Base-by-base conservation (phyloP, 2,797 vertebrate genomes). In the Fistularia commersonii region DNA sequence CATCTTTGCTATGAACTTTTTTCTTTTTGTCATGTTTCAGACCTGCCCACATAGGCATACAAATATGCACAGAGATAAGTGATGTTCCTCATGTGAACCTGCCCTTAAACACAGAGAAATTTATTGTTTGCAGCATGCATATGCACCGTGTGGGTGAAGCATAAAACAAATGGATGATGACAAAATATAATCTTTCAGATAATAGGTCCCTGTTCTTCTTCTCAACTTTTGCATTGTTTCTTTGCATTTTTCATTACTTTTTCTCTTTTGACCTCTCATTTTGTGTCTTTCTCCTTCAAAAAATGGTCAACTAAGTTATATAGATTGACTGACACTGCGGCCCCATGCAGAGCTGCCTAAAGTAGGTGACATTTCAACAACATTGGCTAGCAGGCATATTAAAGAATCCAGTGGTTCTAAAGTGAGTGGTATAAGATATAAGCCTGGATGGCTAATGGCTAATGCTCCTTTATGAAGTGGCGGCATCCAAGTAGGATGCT, bases 351-450 rank as follows among this genome's bases (percentile, higher is more conserved):
- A 45, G 53, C 32, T 40, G 56, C 53, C 14, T 66, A 57, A 61
- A 64, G 92, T 91, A 91, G 92, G 93, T 93, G 93, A 94, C 91
- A 93, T 93, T 96, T 94, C 95, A 98, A 96, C 95, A 97, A 94
- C 91, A 90, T 88, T 88, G 88, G 90, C 92, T 93, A 73, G 78
- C 50, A 37, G 68, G 39, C 68, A 71, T 51, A 64, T 78, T 72
- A 92, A 91, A 91, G 90, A 92, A 92, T 89, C 90, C 87, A 82
- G 89, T 87, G 81, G 89, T 86, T 86, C 89, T 93, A 93, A 94
- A 93, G 93, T 90, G 84, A 81, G 86, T 71, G 78, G 91, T 92
- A 94, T 93, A 92, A 94, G 93, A 48, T 84, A 90, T 92, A 92
- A 93, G 91, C 93, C 91, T 88, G 56, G 69, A 72, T 83, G 89